A percentile compares a stretch with the other conserved stretches of the same genome.
Evolutionary conservation across 1,140 invertebrate species (phyloP).

Genomic region (Listronotus oregonensis): DNA sequence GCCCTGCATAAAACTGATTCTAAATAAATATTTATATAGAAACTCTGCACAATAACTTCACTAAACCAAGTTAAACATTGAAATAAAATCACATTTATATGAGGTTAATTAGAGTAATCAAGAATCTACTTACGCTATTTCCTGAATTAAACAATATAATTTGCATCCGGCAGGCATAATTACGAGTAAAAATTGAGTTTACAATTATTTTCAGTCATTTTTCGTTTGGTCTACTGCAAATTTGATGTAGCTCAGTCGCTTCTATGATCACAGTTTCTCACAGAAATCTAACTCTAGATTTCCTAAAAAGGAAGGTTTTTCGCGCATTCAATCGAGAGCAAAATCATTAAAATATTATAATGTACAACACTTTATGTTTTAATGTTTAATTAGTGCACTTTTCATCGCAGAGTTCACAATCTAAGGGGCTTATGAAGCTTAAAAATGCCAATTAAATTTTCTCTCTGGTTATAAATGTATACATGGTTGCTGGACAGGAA

Average conservation of each 20-base stretch:
- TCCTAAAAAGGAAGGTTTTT: not conserved
- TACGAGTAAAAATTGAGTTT: not conserved
- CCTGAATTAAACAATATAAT: slow-evolving; percentile 10
- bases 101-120: not conserved
- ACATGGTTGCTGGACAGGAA: too few species aligned
- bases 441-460: too few species aligned
- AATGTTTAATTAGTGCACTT: not conserved
- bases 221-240: not conserved
- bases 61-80: not conserved
- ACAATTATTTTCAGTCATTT: not conserved
- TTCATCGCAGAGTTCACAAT: not conserved
- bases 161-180: slow-evolving; percentile 7
- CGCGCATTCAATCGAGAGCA: slow-evolving; percentile 6
- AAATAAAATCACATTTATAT: not conserved
- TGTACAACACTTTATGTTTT: not conserved
- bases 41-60: too few species aligned
- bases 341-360: slow-evolving; percentile 12
- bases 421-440: not conserved
- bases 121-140: slow-evolving; percentile 4
- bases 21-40: too few species aligned
- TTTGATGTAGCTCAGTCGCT: not conserved
- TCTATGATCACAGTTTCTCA: not conserved
- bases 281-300: not conserved
- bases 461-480: too few species aligned
- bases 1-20: too few species aligned